Base-by-base conservation (phyloP, 2,113 vertebrate genomes). In the Origma solitaria region DNA sequence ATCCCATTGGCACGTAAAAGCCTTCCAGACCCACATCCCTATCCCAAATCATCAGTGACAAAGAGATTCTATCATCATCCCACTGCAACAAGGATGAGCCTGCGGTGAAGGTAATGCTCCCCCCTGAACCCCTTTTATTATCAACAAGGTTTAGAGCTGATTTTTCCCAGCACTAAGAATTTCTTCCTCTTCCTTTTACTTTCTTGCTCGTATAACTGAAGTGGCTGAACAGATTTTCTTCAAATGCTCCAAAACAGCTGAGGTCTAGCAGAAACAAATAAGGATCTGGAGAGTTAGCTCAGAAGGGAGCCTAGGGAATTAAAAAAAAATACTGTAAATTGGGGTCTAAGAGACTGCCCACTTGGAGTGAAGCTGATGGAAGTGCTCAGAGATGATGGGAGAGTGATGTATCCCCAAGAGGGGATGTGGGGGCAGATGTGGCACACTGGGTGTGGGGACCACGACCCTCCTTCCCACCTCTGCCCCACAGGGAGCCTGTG, bases 21-120 rank as follows among this genome's bases (percentile, higher is more conserved):
- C 86, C 86, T 92, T 66, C 69, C 42, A 42, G 86, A 58, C 20
- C 82, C 60, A 31, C 86, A 4, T 61, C 13, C 22, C 37, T 62
- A 49, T 64, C 65, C 64, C 27, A 30, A 51, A 90, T 23, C 64
- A 28, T 20, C 12, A 3, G 62, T 3, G 22, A 35, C 79, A 25
- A 81, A 69, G 76, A 92, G 58, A 47, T 73, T 84, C 61, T 64
- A 9, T 27, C 56, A 37, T 42, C 49, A 7, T 61, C 42, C 61
- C 58, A 57, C 13, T n/a, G 38, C 78, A 79, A 69, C 64, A 27
- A 87, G 80, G 69, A 97, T 93, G 96, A 96, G 90, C 80, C 88
- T 37, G 70, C 12, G 5, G 61, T 92, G 88, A 96, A 98, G 97
- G 97, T 97, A 97, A 97, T 0, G 8, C 71, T 44, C 35, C 60